Evolutionary conservation across 2,113 vertebrate genomes (phyloP).

Genomic region (Chionodraco myersi): DNA sequence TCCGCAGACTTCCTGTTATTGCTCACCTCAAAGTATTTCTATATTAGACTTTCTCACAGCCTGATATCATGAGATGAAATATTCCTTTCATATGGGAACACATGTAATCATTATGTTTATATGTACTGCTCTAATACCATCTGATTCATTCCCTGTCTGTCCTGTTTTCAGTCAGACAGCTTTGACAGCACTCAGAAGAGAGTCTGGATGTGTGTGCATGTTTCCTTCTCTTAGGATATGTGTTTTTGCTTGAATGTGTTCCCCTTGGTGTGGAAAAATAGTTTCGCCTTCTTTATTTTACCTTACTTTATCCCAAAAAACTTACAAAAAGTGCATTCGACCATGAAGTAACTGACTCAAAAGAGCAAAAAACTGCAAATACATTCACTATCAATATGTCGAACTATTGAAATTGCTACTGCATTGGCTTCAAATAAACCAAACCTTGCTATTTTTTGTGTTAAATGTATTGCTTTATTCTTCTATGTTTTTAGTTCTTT

Average conservation of each 20-base stretch:
- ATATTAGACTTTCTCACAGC: conserved; percentile 35
- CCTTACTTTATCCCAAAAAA: no score
- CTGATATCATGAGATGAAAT: conserved; percentile 36
- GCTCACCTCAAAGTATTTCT: conserved; percentile 33
- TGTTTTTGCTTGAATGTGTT: conserved; percentile 34
- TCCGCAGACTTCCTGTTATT: conserved; percentile 48
- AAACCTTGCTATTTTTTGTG: no score
- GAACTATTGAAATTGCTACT: no score
- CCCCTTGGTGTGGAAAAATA: conserved; percentile 17
- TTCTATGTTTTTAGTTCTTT: no score
- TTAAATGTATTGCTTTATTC: no score
- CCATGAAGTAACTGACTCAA: no score
- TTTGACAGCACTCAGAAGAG: conserved; percentile 32
- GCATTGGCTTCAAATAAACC: no score
- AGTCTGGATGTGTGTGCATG: conserved; percentile 11
- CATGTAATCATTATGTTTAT: conserved; percentile 31
- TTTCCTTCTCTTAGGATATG: conserved; percentile 16
- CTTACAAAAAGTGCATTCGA: no score
- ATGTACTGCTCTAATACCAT: conserved; percentile 21
- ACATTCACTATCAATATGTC: no score
- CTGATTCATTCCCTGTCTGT: conserved; percentile 12
- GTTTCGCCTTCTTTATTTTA: neutral
- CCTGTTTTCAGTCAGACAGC: conserved; percentile 13
- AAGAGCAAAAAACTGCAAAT: no score
- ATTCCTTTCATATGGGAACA: conserved; percentile 28